phyloP scores from a whole-genome alignment of 2,888 invertebrate genomes.

The Agrochola litura region DNA sequence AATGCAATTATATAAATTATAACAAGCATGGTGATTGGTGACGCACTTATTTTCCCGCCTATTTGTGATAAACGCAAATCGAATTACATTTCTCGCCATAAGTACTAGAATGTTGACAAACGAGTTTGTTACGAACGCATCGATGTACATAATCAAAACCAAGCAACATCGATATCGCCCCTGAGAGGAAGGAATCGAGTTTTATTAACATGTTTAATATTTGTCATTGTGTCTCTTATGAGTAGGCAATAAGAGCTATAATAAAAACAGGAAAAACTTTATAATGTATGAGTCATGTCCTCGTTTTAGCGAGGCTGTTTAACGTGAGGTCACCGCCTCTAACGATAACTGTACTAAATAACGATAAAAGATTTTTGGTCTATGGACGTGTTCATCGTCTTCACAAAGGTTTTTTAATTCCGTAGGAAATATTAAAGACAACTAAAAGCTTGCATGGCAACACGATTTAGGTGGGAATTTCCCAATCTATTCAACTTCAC shows the following conservation, averaged over 20 bases:
- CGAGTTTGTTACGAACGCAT: conserved; percentile 23
- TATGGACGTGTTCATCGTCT: background rate
- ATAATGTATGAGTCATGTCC: conserved; percentile 57
- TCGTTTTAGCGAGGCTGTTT: conserved; percentile 54
- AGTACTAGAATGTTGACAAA: conserved; percentile 38
- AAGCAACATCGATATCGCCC: conserved; percentile 27
- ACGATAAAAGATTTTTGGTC: conserved; percentile 3
- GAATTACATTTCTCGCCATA: conserved; percentile 25
- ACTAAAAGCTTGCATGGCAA: conserved; percentile 10
- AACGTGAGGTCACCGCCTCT: conserved; percentile 56
- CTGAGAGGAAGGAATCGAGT: conserved; percentile 44
- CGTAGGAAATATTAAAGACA: background rate
- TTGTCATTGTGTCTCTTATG: conserved; percentile 30
- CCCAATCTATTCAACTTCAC: background rate
- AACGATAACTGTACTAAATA: conserved; percentile 36
- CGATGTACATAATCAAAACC: conserved; percentile 35
- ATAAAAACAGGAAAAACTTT: conserved; percentile 39
- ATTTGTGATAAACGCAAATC: background rate
- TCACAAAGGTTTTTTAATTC: background rate
- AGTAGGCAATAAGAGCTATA: conserved; percentile 20
- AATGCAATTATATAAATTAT: conserved; percentile 2
- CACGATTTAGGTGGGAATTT: background rate
- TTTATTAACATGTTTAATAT: conserved; percentile 22
- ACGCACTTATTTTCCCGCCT: conserved; percentile 32
- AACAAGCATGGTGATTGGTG: conserved; percentile 14